Conservation (phyloP, 2,888 invertebrate genomes). For the Raillietiella orientalis region DNA sequence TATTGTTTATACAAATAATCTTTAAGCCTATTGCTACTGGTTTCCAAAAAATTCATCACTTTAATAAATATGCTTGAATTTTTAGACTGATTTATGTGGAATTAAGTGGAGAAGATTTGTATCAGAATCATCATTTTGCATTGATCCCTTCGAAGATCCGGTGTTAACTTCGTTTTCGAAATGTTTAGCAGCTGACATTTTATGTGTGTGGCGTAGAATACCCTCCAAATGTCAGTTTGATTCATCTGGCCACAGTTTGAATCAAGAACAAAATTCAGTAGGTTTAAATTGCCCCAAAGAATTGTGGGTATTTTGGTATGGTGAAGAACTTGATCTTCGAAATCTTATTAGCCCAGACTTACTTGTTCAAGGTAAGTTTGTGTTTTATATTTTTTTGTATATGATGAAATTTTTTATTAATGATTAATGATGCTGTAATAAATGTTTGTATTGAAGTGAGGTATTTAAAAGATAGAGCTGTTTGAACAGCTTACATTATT, state of each 20-base stretch:
- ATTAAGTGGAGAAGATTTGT: slow-evolving; percentile 94
- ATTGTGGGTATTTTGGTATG: slow-evolving; percentile 99
- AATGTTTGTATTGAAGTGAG: not conserved
- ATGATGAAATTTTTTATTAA: not conserved
- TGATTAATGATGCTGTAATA: not conserved
- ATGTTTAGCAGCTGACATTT: slow-evolving; percentile 38
- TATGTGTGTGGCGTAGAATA: slow-evolving; percentile 92
- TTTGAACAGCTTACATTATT: no score
- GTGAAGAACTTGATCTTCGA: slow-evolving; percentile 69
- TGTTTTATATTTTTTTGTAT: slow-evolving; percentile 2
- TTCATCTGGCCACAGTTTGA: not conserved
- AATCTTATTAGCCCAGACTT: slow-evolving; percentile 55
- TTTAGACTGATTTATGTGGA: slow-evolving; percentile 92
- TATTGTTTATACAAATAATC: no score
- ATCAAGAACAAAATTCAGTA: slow-evolving; percentile 6
- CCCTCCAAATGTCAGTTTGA: slow-evolving; percentile 14
- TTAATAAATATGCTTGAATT: slow-evolving; percentile 9
- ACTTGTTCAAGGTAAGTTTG: slow-evolving; percentile 42
- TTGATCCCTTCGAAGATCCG: slow-evolving; percentile 34
- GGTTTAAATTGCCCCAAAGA: slow-evolving; percentile 31
- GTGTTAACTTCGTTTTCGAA: slow-evolving; percentile 15
- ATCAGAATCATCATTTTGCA: slow-evolving; percentile 27
- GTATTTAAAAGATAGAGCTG: no score
- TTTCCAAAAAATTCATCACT: no score
- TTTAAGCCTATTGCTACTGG: no score